Percentiles rank a stretch among this genome's conserved stretches.
phyloP scores from a whole-genome alignment of 2,113 vertebrate species.

The Chitala chitala region DNA sequence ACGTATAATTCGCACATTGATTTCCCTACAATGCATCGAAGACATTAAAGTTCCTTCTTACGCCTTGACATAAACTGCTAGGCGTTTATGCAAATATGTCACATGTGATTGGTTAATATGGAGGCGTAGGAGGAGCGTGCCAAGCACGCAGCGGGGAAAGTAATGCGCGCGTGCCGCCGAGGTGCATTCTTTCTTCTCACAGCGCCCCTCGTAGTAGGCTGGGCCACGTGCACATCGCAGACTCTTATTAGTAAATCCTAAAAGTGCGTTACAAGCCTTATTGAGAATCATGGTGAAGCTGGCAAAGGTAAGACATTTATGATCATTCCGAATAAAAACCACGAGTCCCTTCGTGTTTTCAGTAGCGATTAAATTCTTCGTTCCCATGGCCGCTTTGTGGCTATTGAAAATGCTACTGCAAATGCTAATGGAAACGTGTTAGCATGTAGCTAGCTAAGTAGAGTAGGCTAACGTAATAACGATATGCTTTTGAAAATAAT shows the following conservation, averaged over 20 bases:
- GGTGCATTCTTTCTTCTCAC: slow-evolving; percentile 54
- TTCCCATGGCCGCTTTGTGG: not conserved
- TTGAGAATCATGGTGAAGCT: slow-evolving; percentile 61
- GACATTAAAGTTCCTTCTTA: no score
- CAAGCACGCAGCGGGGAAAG: slow-evolving; percentile 31
- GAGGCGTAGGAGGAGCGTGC: not conserved
- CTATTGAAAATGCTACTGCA: not conserved
- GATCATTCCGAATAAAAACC: no score
- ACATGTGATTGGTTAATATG: not conserved
- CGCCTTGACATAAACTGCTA: not conserved
- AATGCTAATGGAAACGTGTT: not conserved
- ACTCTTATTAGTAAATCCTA: slow-evolving; percentile 17
- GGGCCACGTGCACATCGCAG: slow-evolving; percentile 53
- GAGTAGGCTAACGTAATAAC: not conserved
- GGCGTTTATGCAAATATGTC: not conserved
- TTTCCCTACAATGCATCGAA: no score
- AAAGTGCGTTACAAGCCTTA: slow-evolving; percentile 38
- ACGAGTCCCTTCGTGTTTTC: not conserved
- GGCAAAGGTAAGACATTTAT: slow-evolving; percentile 69
- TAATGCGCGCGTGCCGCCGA: slow-evolving; percentile 33
- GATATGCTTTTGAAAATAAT: not conserved
- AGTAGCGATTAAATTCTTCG: not conserved
- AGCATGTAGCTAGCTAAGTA: not conserved
- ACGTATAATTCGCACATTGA: no score
- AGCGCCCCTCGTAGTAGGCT: slow-evolving; percentile 40